Evolutionary conservation across 2,797 vertebrate species (phyloP), one percentile per base, ranked within the genome.

Genomic region (Philypnodon macrostomus): DNA sequence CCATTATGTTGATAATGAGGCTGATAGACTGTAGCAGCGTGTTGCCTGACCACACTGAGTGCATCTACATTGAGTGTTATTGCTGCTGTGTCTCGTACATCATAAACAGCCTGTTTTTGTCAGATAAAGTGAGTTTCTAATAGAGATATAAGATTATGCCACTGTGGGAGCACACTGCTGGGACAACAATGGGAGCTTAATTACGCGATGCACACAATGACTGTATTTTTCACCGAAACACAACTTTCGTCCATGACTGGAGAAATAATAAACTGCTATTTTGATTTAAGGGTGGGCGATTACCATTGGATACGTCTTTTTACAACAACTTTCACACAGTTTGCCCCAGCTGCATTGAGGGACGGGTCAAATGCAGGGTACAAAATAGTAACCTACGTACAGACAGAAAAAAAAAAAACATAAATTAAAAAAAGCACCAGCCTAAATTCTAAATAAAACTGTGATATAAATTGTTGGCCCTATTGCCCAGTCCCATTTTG

Each of bases 61-160:
- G 42, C 42, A 5, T 24, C 16, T 14, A 12, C 1, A n/a, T n/a
- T n/a, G n/a, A n/a, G n/a, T n/a, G n/a, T n/a, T n/a, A 11, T 42
- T 39, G 11, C 30, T 26, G 9, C 14, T 13, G 15, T 24, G 12
- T 31, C 26, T 46, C 23, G 13, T 14, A 44, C 46, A 24, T 39
- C 41, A 36, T 23, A 42, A 63, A 53, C 19, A 45, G 47, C 1
- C 1, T 23, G 16, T 42, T 29, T 32, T 29, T 33, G 13, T 38
- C 34, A 39, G 41, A 41, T 19, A 47, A 63, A 58, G 32, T 14
- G 1, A 36, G 47, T 26, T 18, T 15, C 48, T 53, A 48, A 66
- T 56, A 2, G 34, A 68, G 58, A 56, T 13, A 26, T 38, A 29
- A 63, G 63, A 70, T 62, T 61, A 19, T 32, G 1, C 6, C 42